Percentiles rank a stretch among this genome's conserved stretches.
Evolutionary conservation across 2,888 invertebrate genomes (phyloP).

Genomic region (Sympetrum striolatum): DNA sequence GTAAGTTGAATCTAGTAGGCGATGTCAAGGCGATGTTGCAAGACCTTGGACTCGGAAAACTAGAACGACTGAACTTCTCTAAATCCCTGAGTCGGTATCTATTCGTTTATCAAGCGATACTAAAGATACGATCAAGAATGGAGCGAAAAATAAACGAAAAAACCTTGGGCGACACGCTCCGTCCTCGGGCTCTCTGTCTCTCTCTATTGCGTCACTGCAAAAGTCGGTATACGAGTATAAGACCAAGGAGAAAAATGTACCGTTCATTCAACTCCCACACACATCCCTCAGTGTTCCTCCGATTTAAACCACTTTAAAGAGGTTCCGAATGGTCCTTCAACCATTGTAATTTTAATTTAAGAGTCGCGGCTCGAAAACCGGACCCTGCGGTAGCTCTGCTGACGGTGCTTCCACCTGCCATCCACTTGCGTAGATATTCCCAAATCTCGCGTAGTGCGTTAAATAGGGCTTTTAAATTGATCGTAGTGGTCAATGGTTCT

Average conservation of each 20-base stretch:
- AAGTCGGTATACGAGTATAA: background rate
- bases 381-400: background rate
- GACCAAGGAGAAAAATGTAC: background rate
- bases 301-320: background rate
- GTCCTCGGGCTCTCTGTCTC: background rate
- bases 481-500: too few species aligned
- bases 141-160: background rate
- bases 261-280: background rate
- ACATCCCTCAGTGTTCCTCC: background rate
- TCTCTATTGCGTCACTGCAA: background rate
- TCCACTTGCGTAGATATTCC: background rate
- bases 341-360: background rate
- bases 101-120: background rate
- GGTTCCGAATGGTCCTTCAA: background rate
- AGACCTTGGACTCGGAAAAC: background rate
- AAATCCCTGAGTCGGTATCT: background rate
- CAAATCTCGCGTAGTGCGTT: background rate
- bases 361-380: background rate
- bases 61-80: background rate
- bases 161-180: background rate
- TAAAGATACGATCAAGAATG: background rate
- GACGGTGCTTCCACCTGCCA: background rate
- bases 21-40: too few species aligned
- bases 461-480: background rate
- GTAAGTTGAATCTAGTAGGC: too few species aligned